Evolutionary conservation across 2,113 vertebrate genomes (phyloP).

Genomic region (Dipodomys merriami): DNA sequence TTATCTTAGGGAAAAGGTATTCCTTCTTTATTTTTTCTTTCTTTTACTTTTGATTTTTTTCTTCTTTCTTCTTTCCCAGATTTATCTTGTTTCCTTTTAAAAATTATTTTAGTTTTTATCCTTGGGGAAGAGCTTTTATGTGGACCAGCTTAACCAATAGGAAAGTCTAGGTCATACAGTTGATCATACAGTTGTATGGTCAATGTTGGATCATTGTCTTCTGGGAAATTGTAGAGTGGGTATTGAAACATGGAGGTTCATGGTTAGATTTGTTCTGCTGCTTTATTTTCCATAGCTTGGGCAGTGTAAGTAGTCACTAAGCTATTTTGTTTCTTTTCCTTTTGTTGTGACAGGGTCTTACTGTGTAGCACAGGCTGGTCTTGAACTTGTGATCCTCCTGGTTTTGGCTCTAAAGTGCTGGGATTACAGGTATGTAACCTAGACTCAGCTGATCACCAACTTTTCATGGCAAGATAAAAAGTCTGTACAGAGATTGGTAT

Average conservation of each 20-base stretch:
- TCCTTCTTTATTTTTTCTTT: background rate
- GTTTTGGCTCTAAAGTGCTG: background rate
- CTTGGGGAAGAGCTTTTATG: background rate
- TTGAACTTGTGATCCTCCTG: background rate
- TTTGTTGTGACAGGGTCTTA: background rate
- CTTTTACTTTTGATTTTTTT: background rate
- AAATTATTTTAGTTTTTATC: background rate
- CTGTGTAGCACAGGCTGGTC: background rate
- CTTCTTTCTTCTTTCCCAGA: background rate
- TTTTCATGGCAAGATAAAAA: background rate
- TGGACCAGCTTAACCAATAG: background rate
- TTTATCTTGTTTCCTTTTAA: background rate
- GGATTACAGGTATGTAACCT: too few species aligned
- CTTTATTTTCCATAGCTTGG: conserved; percentile 42
- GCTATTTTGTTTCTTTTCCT: background rate
- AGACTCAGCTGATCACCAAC: background rate
- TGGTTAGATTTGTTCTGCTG: background rate
- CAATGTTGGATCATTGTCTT: background rate
- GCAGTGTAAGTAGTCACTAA: background rate
- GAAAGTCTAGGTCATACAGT: background rate
- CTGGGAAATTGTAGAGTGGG: background rate
- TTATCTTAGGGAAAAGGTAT: background rate
- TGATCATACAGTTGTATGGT: background rate
- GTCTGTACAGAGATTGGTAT: background rate
- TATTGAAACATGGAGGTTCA: background rate